These are phyloP conservation scores for Mionectes olivaceus DNA, from an alignment of 2,797 vertebrate species.

Conservation along the genomic window DNA sequence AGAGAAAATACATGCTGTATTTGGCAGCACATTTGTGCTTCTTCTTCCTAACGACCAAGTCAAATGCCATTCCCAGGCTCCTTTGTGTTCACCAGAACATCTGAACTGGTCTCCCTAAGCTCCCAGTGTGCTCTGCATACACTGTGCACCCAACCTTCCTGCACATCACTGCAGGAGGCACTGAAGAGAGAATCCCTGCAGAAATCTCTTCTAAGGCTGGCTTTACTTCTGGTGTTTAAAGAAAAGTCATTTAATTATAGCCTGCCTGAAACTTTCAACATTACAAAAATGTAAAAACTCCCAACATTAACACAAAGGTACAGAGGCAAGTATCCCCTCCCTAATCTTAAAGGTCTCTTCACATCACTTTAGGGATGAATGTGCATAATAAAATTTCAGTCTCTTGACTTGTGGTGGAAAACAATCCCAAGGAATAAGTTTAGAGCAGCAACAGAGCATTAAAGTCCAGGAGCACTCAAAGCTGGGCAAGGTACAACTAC, in stretches of 20 bases:
- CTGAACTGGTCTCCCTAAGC: not conserved
- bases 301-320: not conserved
- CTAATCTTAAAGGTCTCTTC: not conserved
- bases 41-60: not conserved
- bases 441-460: not conserved
- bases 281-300: not conserved
- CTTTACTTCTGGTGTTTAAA: not conserved
- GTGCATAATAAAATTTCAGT: not conserved
- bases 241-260: not conserved
- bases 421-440: not conserved
- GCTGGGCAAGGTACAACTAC: not conserved
- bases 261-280: not conserved
- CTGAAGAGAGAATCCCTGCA: not conserved
- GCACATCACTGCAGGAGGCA: not conserved
- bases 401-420: not conserved
- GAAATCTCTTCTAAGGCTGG: not conserved
- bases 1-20: not conserved
- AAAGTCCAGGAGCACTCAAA: not conserved
- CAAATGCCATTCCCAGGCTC: not conserved
- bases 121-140: not conserved
- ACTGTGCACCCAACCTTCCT: not conserved
- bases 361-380: accelerated
- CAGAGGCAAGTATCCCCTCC: not conserved
- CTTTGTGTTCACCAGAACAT: not conserved
- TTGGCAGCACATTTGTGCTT: not conserved